phyloP scores from a whole-genome alignment of 2,888 invertebrate genomes.

The Himalopsyche japonica region DNA sequence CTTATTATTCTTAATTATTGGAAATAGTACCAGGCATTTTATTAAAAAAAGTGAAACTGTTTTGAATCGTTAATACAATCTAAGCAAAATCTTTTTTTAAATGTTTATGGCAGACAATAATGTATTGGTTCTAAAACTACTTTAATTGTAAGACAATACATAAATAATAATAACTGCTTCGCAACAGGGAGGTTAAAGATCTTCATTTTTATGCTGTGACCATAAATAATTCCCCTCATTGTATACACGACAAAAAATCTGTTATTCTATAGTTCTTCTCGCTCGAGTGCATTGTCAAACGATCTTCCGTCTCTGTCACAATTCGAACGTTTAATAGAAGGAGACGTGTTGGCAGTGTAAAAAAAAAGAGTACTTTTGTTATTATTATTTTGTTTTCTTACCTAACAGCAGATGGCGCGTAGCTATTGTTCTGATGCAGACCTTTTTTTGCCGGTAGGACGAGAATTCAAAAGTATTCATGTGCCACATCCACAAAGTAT shows the following conservation, averaged over 20 bases:
- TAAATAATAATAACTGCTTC: background rate
- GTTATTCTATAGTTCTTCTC: conserved; percentile 9
- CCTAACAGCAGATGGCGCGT: conserved; percentile 26
- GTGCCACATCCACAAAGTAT: background rate
- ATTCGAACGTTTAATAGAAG: conserved; percentile 7
- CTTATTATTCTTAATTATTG: too few species aligned
- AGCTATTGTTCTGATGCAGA: conserved; percentile 24
- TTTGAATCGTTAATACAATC: too few species aligned
- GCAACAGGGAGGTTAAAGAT: conserved; percentile 13
- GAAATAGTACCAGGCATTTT: too few species aligned
- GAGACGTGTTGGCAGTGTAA: conserved; percentile 12
- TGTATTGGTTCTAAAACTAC: too few species aligned
- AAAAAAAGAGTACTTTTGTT: conserved; percentile 22
- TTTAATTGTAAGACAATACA: too few species aligned
- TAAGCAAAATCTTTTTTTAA: too few species aligned
- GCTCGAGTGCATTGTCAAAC: conserved; percentile 14
- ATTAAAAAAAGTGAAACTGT: too few species aligned
- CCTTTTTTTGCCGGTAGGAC: conserved; percentile 14
- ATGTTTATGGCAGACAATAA: too few species aligned
- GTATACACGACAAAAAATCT: conserved; percentile 7
- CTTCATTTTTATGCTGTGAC: conserved; percentile 22
- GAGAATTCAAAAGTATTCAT: background rate
- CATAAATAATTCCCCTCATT: conserved; percentile 29
- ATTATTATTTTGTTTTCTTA: conserved; percentile 4
- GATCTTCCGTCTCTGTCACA: conserved; percentile 3